phyloP scores from a whole-genome alignment of 2,797 vertebrate genomes.

The Diglossa cyanea region DNA sequence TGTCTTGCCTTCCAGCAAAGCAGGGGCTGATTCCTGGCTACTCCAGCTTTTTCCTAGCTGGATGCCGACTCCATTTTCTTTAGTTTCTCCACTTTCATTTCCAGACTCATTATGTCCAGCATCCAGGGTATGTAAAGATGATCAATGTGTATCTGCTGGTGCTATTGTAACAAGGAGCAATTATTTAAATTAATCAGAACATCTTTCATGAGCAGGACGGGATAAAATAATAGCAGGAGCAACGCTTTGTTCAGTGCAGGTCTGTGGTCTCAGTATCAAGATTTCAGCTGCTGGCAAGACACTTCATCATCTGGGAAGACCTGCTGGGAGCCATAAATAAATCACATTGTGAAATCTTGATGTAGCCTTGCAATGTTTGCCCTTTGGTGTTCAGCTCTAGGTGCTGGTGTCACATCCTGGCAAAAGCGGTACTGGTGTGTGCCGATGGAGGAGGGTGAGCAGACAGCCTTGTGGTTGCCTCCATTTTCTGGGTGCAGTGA shows the following conservation, averaged over 20 bases:
- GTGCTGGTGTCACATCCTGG: background rate
- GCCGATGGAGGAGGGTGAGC: background rate
- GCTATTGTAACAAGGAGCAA: background rate
- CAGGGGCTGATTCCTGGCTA: background rate
- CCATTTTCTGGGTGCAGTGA: background rate
- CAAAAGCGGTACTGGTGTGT: background rate
- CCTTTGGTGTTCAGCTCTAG: background rate
- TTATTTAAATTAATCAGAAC: slow-evolving; percentile 15
- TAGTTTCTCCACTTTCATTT: background rate
- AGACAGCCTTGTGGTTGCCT: background rate
- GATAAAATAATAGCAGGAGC: background rate
- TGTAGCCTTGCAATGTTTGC: background rate
- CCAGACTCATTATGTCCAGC: background rate
- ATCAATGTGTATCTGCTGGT: background rate
- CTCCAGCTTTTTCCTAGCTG: background rate
- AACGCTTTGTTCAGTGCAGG: background rate
- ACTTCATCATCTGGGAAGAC: background rate
- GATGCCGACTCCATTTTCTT: background rate
- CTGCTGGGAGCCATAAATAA: background rate
- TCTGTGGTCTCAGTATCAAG: background rate
- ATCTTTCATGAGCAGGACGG: background rate
- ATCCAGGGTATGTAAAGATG: background rate
- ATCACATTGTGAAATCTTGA: background rate
- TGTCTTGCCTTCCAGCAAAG: background rate
- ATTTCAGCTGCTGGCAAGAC: background rate